Evolutionary conservation across 37 sponge, comb jelly and placozoan species (phyloP).

Genomic region (Geodia barretti): DNA sequence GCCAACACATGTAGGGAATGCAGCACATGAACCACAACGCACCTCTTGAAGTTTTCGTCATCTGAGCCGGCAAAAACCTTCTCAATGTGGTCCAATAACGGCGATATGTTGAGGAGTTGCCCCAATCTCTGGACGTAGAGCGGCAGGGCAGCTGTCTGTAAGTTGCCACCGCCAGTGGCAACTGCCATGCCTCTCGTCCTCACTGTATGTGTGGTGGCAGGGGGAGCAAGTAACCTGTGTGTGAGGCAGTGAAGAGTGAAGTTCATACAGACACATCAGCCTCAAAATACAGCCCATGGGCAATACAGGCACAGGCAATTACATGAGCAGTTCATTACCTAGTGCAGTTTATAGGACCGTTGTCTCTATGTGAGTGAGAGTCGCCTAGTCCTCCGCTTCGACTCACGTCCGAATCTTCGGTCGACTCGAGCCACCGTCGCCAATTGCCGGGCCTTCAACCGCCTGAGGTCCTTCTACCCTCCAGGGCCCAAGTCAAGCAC

Average conservation of each 20-base stretch:
- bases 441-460: too few relatives aligned
- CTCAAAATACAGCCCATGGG: background rate
- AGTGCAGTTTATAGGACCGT: background rate
- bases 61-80: constrained; percentile 18
- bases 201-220: too few relatives aligned
- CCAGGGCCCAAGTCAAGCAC: background rate
- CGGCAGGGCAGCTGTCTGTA: constrained; percentile 60
- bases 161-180: background rate
- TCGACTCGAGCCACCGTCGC: background rate
- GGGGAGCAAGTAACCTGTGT: too few relatives aligned
- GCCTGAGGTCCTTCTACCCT: background rate
- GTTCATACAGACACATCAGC: background rate
- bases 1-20: background rate
- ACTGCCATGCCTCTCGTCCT: background rate
- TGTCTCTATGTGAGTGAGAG: background rate
- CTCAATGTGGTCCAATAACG: constrained; percentile 63
- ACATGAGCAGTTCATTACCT: background rate
- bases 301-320: background rate
- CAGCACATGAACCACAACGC: background rate
- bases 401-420: background rate
- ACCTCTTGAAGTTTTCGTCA: background rate
- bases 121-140: constrained; percentile 68
- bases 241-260: too few relatives aligned
- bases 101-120: constrained; percentile 59
- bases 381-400: background rate